Evolutionary conservation across 2,113 vertebrate genomes (phyloP).

Genomic region (Vidua chalybeata): DNA sequence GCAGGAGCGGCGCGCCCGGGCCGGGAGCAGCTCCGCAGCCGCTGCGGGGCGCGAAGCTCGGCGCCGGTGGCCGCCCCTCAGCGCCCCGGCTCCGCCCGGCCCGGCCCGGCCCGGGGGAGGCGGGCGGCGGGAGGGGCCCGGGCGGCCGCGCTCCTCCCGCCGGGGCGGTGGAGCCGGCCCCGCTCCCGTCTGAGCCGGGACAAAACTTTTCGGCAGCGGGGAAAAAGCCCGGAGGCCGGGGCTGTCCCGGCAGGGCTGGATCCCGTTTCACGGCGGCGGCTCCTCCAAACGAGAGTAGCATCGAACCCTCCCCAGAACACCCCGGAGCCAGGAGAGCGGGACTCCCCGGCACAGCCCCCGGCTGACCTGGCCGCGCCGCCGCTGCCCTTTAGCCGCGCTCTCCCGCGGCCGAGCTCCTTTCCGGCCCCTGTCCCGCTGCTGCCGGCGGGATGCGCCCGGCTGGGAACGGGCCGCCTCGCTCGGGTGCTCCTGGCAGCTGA

Average conservation of each 20-base stretch:
- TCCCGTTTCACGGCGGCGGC: background rate
- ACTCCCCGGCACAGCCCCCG: background rate
- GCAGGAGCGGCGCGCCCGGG: background rate
- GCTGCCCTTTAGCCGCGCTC: background rate
- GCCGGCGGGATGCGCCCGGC: background rate
- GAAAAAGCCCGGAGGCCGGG: background rate
- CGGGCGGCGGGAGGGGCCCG: background rate
- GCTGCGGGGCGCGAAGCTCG: background rate
- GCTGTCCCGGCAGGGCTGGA: no score
- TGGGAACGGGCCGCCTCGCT: no score
- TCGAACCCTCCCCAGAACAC: background rate
- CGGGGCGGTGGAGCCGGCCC: background rate
- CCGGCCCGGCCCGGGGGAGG: no score
- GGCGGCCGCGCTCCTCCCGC: background rate
- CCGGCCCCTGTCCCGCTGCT: background rate
- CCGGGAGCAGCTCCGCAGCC: background rate
- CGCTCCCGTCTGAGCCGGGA: no score
- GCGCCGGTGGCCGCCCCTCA: background rate
- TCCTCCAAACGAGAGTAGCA: background rate
- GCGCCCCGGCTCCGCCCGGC: background rate
- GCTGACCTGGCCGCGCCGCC: background rate
- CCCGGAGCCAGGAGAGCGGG: background rate
- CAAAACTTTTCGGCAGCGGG: background rate
- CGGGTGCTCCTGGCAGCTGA: constrained; percentile 11
- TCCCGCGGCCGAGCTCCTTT: background rate